These are phyloP conservation scores for Lithobates pipiens DNA, from an alignment of 2,797 vertebrate genomes.

Conservation along the genomic window DNA sequence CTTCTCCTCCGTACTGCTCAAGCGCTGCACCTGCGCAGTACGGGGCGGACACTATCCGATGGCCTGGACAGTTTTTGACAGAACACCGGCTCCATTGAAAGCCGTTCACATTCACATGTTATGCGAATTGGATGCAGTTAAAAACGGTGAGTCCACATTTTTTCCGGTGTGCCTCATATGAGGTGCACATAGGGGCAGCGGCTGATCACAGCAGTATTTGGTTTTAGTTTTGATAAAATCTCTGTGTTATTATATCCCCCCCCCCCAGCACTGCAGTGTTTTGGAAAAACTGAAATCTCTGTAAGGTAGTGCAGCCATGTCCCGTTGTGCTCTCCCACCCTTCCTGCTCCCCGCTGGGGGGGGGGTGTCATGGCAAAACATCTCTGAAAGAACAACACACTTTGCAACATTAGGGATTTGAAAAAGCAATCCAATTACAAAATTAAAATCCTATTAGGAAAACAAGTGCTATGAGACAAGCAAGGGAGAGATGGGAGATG, in stretches of 20 bases:
- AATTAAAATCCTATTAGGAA: slow-evolving; percentile 32
- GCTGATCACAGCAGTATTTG: too few species aligned
- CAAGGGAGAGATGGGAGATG: background rate
- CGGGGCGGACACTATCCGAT: too few species aligned
- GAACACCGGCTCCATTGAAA: too few species aligned
- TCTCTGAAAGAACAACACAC: slow-evolving; percentile 10
- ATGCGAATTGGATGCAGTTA: too few species aligned
- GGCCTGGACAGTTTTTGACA: too few species aligned
- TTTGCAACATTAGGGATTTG: slow-evolving; percentile 32
- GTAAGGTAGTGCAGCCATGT: background rate
- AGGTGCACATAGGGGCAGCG: too few species aligned
- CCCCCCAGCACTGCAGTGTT: background rate
- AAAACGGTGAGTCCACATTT: too few species aligned
- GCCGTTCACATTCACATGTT: too few species aligned
- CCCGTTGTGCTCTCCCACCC: background rate
- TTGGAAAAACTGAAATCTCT: background rate
- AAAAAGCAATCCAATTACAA: slow-evolving; percentile 35
- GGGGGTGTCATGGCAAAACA: background rate
- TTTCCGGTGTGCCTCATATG: too few species aligned
- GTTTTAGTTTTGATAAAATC: background rate
- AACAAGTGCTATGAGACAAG: background rate
- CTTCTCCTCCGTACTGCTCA: too few species aligned
- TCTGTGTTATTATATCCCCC: background rate
- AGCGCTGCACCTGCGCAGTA: too few species aligned
- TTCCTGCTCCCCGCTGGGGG: background rate